Base-by-base conservation (phyloP, 2,888 invertebrate genomes). In the Oligia latruncula region DNA sequence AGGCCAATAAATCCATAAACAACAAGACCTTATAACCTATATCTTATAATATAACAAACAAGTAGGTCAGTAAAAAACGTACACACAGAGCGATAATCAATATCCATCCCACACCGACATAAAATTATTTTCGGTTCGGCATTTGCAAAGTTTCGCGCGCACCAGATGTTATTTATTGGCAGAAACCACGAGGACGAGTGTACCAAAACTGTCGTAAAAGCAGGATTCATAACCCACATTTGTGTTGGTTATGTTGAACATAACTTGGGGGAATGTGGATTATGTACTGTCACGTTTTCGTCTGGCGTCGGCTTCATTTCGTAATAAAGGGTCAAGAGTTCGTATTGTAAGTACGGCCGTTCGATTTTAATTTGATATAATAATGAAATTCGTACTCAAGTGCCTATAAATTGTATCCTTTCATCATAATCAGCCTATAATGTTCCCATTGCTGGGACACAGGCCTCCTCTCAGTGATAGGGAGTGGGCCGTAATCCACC, bases 81-180 rank as follows among this genome's bases (percentile, higher is more conserved):
- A 71, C 74, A 74, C n/a, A 74, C 70, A 71, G 68, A 78, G 58
- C 71, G 80, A 82, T 83, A 82, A 87, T 84, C 87, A 78, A 89
- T 88, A 80, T 73, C 68, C 65, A 67, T 78, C 81, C 67, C 55
- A 64, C 46, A 78, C 79, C 71, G 67, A 77, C 81, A 79, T 89
- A 81, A 88, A 89, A 89, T 83, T 83, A 82, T 85, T 87, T 88
- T 88, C 73, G 78, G 80, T 89, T 81, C 78, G 80, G 67, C 84
- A 79, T 88, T 89, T 78, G 75, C 81, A 80, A 90, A 90, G 87
- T 87, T 88, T 88, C 77, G 84, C 85, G 85, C 86, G 79, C 88
- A 86, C 83, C 90, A 90, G 91, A 87, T 90, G 91, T 88, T 90
- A 91, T 91, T 92, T 92, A 92, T 90, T 87, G 88, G 83, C 70